These are phyloP conservation scores for Chascanopsetta lugubris DNA, from an alignment of 2,113 vertebrate species.

Conservation along the genomic window DNA sequence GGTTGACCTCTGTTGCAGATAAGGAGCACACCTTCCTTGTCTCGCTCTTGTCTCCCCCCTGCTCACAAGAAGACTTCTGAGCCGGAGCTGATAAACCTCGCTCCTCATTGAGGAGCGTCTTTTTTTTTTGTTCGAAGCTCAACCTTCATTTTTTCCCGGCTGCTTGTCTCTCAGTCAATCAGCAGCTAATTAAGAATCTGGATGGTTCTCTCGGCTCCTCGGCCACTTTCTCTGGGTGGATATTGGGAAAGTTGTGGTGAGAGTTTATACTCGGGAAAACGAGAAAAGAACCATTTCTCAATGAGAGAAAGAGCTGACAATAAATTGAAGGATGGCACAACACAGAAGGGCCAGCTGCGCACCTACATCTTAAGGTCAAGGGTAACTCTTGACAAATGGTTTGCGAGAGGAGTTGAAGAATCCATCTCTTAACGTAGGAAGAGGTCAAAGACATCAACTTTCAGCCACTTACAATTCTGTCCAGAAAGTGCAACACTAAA, in stretches of 20 bases:
- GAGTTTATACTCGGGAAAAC: background rate
- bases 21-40: conserved; percentile 70
- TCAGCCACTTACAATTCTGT: too few relatives aligned
- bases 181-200: conserved; percentile 58
- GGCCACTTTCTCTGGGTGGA: conserved; percentile 18
- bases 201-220: conserved; percentile 16
- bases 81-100: conserved; percentile 61
- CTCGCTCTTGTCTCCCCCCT: conserved; percentile 24
- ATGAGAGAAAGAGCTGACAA: too few relatives aligned
- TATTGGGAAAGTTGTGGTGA: conserved; percentile 15
- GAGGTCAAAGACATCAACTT: too few relatives aligned
- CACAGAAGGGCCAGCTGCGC: too few relatives aligned
- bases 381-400: too few relatives aligned
- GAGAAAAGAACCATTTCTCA: background rate
- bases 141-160: conserved; percentile 29
- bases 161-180: conserved; percentile 51
- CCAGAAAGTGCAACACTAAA: too few relatives aligned
- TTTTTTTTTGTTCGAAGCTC: conserved; percentile 35
- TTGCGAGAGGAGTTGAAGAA: too few relatives aligned
- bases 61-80: conserved; percentile 43
- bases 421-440: too few relatives aligned
- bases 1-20: conserved; percentile 77
- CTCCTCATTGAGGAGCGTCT: conserved; percentile 43
- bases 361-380: too few relatives aligned
- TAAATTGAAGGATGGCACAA: background rate